Evolutionary conservation across 1,140 invertebrate species (phyloP), one percentile per base, ranked within the genome.

Genomic region (Heliconius hermathena): DNA sequence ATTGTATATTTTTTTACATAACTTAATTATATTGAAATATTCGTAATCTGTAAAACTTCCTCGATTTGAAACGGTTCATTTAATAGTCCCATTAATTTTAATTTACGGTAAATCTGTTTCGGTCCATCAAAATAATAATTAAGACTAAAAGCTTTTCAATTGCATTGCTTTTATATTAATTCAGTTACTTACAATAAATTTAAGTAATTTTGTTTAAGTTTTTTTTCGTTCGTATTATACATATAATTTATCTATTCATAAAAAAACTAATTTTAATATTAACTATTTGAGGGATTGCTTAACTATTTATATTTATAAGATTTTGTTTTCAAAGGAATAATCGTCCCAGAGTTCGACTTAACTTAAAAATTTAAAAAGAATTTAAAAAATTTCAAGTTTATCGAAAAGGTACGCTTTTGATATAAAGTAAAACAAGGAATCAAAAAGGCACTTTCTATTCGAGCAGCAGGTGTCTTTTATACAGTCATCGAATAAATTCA

Each of bases 51-150:
- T 66, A 66, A 57, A 26, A n/a, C 22, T 66, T 26, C n/a, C 11
- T 13, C 22, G 2, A n/a, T 66, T 71, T 36, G 18, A 33, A 76
- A 71, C 60, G 49, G 38, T 71, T 71, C 60, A 71, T 76, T 57
- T 54, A 18, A 60, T 57, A 3, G 41, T 57, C 20, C 41, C 75
- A 76, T 76, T 76, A 76, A 71, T 76, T 76, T 60, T 66, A 76
- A 76, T 71, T 76, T 60, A 29, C 75, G 41, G 26, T 71, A 60
- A 76, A 76, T 76, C 57, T 76, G 75, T 76, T 71, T 66, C 74
- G 74, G 46, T 26, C 57, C 74, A 20, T 54, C 26, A 70, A 71
- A 76, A 76, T 76, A 52, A 73, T 49, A 76, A 76, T 76, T 60
- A 76, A 49, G 57, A 8, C 26, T 76, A 71, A 76, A 76, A 76